A percentile compares a stretch with the other conserved stretches of the same genome.
Conservation (phyloP, 2,113 vertebrate genomes). For the Pollimyrus isidori region DNA sequence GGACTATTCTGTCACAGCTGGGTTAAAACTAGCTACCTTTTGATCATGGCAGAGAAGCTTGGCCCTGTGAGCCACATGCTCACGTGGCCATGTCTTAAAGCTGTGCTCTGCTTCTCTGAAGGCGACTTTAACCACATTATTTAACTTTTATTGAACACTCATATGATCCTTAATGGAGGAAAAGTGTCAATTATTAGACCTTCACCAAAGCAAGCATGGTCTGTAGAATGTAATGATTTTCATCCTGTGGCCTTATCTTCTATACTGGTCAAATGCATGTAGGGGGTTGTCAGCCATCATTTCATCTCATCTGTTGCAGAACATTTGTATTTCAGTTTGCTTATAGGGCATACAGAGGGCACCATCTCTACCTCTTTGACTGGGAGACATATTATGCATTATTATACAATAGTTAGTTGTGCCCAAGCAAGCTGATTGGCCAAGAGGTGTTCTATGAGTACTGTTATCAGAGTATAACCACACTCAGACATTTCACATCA, state of each 20-base stretch:
- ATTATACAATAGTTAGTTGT: too few relatives aligned
- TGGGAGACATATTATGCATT: too few relatives aligned
- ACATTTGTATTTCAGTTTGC: not conserved
- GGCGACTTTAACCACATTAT: not conserved
- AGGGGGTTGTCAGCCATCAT: not conserved
- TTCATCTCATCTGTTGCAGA: not conserved
- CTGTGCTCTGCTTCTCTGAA: not conserved
- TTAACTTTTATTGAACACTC: not conserved
- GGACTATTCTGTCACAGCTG: not conserved
- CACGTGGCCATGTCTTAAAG: not conserved
- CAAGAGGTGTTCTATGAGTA: too few relatives aligned
- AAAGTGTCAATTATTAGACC: not conserved
- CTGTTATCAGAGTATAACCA: too few relatives aligned
- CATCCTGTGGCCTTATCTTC: not conserved
- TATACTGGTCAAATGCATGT: not conserved
- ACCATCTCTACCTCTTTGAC: too few relatives aligned
- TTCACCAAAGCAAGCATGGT: not conserved
- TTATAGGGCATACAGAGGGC: not conserved
- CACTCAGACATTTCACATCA: too few relatives aligned
- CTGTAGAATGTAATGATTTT: not conserved
- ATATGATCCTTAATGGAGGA: not conserved
- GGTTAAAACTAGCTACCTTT: not conserved
- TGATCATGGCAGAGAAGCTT: not conserved
- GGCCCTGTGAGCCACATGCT: not conserved
- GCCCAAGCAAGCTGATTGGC: too few relatives aligned